Conservation (phyloP, 2,888 invertebrate genomes). For the Nemotelus pantherinus region DNA sequence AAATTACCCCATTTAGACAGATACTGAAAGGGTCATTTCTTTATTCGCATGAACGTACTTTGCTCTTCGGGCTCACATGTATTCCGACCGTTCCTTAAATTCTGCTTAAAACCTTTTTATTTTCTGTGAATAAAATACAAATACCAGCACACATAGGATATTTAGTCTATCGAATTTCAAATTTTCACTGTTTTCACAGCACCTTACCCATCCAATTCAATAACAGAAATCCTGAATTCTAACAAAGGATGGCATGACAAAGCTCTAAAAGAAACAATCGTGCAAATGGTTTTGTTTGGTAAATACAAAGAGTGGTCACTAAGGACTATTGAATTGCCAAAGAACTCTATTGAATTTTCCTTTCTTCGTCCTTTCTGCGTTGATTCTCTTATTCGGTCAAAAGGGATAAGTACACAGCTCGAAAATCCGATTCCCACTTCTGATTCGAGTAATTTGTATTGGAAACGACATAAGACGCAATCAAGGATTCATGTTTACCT, state of each 20-base stretch:
- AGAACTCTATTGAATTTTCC: not conserved
- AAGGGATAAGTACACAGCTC: not conserved
- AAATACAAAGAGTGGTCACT: conserved; percentile 19
- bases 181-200: not conserved
- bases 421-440: not conserved
- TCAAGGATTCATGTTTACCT: conserved; percentile 24
- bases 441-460: conserved; percentile 9
- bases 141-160: too few relatives aligned
- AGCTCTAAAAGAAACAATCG: conserved; percentile 21
- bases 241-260: not conserved
- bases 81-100: too few relatives aligned
- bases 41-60: too few relatives aligned
- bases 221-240: not conserved
- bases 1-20: too few relatives aligned
- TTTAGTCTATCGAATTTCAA: not conserved
- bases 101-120: too few relatives aligned
- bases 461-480: conserved; percentile 21
- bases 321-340: not conserved
- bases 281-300: conserved; percentile 7
- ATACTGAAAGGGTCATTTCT: too few relatives aligned
- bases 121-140: too few relatives aligned
- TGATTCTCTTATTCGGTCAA: not conserved
- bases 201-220: not conserved
- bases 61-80: too few relatives aligned
- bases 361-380: not conserved